Conservation (phyloP, 2,888 invertebrate genomes). For the Apodemia zela region DNA sequence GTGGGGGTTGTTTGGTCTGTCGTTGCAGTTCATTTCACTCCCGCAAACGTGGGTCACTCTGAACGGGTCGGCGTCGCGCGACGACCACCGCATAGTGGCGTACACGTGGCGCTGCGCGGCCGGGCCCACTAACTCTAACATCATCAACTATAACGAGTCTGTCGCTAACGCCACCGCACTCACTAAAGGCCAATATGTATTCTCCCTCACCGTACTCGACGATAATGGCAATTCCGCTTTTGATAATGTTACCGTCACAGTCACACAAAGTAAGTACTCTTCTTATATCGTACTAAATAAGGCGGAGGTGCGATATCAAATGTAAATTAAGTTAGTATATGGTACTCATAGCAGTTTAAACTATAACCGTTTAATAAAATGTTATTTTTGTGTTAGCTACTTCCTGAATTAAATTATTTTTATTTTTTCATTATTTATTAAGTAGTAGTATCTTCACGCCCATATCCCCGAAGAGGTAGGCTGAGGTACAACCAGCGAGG, state of each 20-base stretch:
- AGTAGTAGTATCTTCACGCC: too few species aligned
- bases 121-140: conserved; percentile 82
- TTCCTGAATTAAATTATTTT: too few species aligned
- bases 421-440: too few species aligned
- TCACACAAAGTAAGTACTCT: conserved; percentile 88
- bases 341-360: too few species aligned
- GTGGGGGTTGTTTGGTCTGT: conserved; percentile 16
- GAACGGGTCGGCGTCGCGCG: conserved; percentile 90
- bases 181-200: conserved; percentile 91
- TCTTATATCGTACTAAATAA: not conserved
- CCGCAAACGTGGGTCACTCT: conserved; percentile 90
- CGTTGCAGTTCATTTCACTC: conserved; percentile 86
- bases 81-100: conserved; percentile 90
- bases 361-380: too few species aligned
- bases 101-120: conserved; percentile 92
- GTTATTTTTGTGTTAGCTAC: too few species aligned
- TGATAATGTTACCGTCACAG: conserved; percentile 86
- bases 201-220: conserved; percentile 90
- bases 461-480: too few species aligned
- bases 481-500: too few species aligned
- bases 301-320: not conserved
- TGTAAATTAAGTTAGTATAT: not conserved
- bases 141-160: conserved; percentile 79
- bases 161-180: conserved; percentile 89
- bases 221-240: conserved; percentile 90